Conservation (phyloP, 2,888 invertebrate genomes). For the Metallyticus violacea region DNA sequence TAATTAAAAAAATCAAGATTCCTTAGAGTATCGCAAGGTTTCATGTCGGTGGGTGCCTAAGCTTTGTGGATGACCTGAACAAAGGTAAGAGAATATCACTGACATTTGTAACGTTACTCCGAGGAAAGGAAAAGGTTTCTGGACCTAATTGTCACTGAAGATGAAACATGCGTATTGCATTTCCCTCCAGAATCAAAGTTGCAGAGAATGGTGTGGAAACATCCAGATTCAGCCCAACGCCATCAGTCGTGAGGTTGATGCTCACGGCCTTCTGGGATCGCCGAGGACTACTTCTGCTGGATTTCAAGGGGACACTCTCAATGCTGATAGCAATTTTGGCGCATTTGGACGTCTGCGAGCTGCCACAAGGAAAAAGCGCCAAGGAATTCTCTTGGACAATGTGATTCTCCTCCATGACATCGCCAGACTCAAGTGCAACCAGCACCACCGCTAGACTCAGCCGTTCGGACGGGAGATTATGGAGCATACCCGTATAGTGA, state of each 20-base stretch:
- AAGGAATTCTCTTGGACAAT: neutral
- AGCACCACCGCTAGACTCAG: neutral
- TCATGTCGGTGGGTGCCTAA: too few relatives aligned
- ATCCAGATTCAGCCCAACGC: neutral
- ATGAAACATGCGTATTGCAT: too few relatives aligned
- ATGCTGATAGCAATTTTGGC: neutral
- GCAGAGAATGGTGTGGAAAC: slow-evolving; percentile 11
- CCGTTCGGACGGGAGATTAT: neutral
- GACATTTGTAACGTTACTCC: too few relatives aligned
- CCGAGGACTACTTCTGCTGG: neutral
- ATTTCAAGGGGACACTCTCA: neutral
- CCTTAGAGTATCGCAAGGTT: too few relatives aligned
- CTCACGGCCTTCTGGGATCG: too few relatives aligned
- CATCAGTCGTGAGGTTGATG: too few relatives aligned
- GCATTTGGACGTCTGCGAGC: too few relatives aligned
- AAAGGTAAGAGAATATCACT: too few relatives aligned
- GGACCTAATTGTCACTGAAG: too few relatives aligned
- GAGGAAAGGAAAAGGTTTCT: too few relatives aligned
- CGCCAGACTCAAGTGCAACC: neutral
- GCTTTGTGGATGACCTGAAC: too few relatives aligned
- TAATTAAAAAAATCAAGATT: too few relatives aligned
- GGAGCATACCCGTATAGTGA: neutral
- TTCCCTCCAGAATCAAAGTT: neutral
- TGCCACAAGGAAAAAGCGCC: neutral
- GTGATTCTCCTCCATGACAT: neutral